These are phyloP conservation scores for Asbolus verrucosus DNA, from an alignment of 1,140 invertebrate genomes.

Conservation along the genomic window DNA sequence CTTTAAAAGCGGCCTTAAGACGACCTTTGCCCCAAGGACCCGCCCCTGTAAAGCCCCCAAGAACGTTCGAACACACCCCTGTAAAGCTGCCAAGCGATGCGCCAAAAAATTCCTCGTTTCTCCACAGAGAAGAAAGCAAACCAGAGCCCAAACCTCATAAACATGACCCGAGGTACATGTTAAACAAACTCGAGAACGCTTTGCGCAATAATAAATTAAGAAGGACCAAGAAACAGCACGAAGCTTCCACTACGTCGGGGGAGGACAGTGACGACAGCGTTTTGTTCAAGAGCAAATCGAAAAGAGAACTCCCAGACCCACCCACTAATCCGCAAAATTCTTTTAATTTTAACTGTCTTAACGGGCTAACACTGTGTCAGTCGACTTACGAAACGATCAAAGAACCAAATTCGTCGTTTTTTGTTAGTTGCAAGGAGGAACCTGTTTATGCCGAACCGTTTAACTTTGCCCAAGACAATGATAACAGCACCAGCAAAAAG, in stretches of 20 bases:
- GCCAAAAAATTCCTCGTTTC: slow-evolving; percentile 52
- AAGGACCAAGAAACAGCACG: slow-evolving; percentile 51
- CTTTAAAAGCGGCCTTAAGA: slow-evolving; percentile 72
- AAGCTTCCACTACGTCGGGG: slow-evolving; percentile 55
- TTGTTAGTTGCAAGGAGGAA: slow-evolving; percentile 60
- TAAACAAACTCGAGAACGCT: slow-evolving; percentile 71
- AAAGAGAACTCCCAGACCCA: slow-evolving; percentile 48
- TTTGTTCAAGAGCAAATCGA: slow-evolving; percentile 54
- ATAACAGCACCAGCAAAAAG: slow-evolving; percentile 47
- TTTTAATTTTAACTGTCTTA: slow-evolving; percentile 67
- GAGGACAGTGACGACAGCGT: slow-evolving; percentile 60
- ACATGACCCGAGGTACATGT: slow-evolving; percentile 70
- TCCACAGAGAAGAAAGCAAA: too few species aligned
- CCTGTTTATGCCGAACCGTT: slow-evolving; percentile 68
- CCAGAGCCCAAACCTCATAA: too few species aligned
- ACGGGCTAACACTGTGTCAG: slow-evolving; percentile 68
- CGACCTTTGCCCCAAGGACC: slow-evolving; percentile 74
- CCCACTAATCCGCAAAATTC: neutral
- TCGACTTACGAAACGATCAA: slow-evolving; percentile 60
- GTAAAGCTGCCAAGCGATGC: slow-evolving; percentile 27
- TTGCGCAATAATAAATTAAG: slow-evolving; percentile 65
- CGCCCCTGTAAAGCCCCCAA: slow-evolving; percentile 78
- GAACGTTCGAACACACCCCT: slow-evolving; percentile 71
- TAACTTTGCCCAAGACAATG: slow-evolving; percentile 53
- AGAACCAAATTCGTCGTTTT: slow-evolving; percentile 62